Conservation (phyloP, 2,113 vertebrate species). For the Sakesphorus luctuosus region DNA sequence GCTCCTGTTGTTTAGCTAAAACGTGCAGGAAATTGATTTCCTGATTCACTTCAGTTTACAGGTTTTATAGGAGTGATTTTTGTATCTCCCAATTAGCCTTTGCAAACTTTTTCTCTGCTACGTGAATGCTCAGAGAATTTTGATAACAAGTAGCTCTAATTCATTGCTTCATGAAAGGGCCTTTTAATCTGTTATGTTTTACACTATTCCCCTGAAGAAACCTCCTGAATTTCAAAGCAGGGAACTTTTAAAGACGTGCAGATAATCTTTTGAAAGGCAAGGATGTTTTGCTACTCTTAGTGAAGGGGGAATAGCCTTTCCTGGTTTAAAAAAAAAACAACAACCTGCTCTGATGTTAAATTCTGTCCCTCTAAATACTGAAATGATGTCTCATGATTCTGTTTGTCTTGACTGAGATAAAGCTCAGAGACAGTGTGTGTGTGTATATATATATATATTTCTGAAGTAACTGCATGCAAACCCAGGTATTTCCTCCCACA, state of each 20-base stretch:
- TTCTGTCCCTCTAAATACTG: not conserved
- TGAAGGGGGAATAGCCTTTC: not conserved
- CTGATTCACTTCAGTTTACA: not conserved
- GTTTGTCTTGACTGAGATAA: not conserved
- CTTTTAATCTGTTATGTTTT: not conserved
- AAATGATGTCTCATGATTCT: not conserved
- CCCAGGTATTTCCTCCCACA: not conserved
- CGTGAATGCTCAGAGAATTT: not conserved
- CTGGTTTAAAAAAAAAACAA: not conserved
- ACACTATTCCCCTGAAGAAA: not conserved
- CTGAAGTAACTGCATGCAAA: not conserved
- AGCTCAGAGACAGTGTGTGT: not conserved
- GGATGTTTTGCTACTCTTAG: not conserved
- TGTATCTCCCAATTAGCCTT: slow-evolving; percentile 49
- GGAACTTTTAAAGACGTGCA: not conserved
- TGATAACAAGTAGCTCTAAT: not conserved
- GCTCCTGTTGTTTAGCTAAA: not conserved
- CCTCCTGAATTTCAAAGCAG: not conserved
- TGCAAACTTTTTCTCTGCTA: not conserved
- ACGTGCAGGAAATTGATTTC: slow-evolving; percentile 6
- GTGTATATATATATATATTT: not conserved
- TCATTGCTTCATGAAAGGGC: not conserved
- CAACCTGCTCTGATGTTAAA: not conserved
- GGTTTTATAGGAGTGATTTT: slow-evolving; percentile 20
- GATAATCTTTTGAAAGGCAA: slow-evolving; percentile 2